Percentiles rank a stretch among this genome's conserved stretches.
Evolutionary conservation across 2,113 vertebrate species (phyloP).

Genomic region (Cyphomyrus discorhynchus): DNA sequence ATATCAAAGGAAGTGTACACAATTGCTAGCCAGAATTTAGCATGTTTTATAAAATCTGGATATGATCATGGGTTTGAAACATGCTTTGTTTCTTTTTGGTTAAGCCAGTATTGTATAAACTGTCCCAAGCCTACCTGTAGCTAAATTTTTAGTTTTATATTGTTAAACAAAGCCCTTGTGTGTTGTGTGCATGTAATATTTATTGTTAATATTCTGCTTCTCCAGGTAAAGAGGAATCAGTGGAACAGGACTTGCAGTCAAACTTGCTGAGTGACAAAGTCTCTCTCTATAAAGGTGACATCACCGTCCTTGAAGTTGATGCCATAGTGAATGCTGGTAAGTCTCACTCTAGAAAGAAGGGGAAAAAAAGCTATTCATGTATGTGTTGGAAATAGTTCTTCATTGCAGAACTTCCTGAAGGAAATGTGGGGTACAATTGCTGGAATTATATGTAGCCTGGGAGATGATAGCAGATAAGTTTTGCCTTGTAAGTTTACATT

Average conservation of each 20-base stretch:
- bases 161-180: not conserved
- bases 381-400: not conserved
- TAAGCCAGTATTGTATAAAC: not conserved
- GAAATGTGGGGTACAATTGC: not conserved
- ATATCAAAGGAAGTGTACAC: not conserved
- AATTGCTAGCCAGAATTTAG: not conserved
- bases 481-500: not conserved
- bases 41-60: not conserved
- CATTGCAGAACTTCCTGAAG: not conserved
- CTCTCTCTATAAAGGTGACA: conserved; percentile 94
- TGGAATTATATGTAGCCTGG: not conserved
- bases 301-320: conserved; percentile 87
- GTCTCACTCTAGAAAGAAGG: conserved; percentile 32
- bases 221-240: conserved; percentile 62
- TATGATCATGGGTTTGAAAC: not conserved
- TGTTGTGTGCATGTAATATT: not conserved
- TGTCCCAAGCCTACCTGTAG: not conserved
- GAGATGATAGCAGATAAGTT: not conserved
- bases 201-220: conserved; percentile 9
- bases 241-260: conserved; percentile 42
- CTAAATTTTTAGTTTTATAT: not conserved
- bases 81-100: not conserved
- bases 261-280: conserved; percentile 74
- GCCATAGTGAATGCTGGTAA: conserved; percentile 97
- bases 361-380: not conserved